These are phyloP conservation scores for Anthopleura xanthogrammica DNA, from an alignment of 92 coral and sea anemone species.

Conservation along the genomic window DNA sequence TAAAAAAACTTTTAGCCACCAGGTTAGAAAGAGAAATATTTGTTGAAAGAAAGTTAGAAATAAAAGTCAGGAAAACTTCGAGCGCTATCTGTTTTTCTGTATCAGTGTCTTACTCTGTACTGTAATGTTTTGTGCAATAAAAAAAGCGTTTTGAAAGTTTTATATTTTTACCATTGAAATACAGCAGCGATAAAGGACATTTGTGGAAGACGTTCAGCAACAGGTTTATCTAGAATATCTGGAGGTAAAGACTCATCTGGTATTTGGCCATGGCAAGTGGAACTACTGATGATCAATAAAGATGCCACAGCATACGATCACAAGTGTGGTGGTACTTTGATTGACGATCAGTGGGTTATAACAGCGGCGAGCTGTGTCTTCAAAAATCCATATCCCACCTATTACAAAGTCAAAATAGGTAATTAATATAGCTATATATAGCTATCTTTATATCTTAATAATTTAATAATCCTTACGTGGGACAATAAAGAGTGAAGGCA, in stretches of 20 bases:
- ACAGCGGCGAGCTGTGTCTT: conserved; percentile 43
- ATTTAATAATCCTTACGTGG: too few relatives aligned
- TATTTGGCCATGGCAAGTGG: conserved; percentile 45
- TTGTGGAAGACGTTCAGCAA: conserved; percentile 21
- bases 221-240: conserved; percentile 4
- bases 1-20: too few relatives aligned
- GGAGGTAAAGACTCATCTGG: conserved; percentile 33
- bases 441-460: neutral
- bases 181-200: conserved; percentile 1
- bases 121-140: too few relatives aligned
- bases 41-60: too few relatives aligned
- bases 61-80: too few relatives aligned
- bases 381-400: conserved; percentile 32
- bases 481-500: too few relatives aligned
- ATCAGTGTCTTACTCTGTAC: too few relatives aligned
- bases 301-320: neutral
- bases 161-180: neutral
- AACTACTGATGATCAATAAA: conserved; percentile 20
- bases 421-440: neutral
- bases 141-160: neutral
- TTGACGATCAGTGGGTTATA: conserved; percentile 24
- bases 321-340: conserved; percentile 35
- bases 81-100: too few relatives aligned
- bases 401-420: conserved; percentile 39
- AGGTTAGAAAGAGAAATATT: too few relatives aligned